These are phyloP conservation scores for Sinocyclocheilus rhinocerous DNA, from an alignment of 2,113 vertebrate genomes.

Conservation along the genomic window DNA sequence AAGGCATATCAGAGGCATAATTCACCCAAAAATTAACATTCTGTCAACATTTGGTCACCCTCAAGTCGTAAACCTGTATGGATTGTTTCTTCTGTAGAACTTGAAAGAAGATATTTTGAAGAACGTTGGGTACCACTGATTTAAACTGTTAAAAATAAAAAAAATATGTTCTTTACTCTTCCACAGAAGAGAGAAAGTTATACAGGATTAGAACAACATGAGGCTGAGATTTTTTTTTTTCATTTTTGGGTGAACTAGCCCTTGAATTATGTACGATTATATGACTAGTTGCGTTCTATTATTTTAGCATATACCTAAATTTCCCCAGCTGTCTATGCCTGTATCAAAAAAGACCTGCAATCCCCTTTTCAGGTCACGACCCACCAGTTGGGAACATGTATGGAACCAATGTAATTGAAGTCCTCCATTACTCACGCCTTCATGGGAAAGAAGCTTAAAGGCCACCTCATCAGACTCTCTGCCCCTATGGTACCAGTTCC, in stretches of 20 bases:
- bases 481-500: conserved; percentile 21
- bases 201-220: neutral
- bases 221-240: neutral
- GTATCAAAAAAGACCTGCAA: conserved; percentile 9
- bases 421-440: conserved; percentile 29
- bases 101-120: neutral
- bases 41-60: neutral
- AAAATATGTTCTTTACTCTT: neutral
- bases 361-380: neutral
- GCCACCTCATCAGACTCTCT: conserved; percentile 26
- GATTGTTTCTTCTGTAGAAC: neutral
- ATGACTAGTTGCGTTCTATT: neutral
- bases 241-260: too few relatives aligned
- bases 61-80: too few relatives aligned
- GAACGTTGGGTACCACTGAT: neutral
- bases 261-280: neutral
- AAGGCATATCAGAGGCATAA: too few relatives aligned
- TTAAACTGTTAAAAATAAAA: neutral
- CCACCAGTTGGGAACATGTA: neutral
- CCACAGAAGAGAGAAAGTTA: neutral
- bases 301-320: neutral
- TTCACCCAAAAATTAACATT: neutral
- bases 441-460: conserved; percentile 14
- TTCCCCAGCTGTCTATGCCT: neutral
- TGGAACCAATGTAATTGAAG: conserved; percentile 8